Base-by-base conservation (phyloP, 1,140 invertebrate species). In the Saxidomus purpurata region DNA sequence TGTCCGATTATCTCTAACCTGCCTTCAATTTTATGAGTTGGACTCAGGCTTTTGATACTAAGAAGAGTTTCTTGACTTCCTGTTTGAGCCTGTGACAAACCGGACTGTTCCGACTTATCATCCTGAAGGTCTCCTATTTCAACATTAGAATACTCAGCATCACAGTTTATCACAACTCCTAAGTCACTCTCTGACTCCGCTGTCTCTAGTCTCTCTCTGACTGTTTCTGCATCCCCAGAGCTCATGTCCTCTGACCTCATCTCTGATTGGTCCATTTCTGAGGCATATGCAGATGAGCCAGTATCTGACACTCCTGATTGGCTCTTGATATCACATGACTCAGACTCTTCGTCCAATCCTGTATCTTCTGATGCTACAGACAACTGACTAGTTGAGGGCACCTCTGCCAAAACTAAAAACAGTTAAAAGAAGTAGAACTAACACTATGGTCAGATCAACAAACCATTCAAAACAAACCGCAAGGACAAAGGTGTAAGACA, bases 121-220 rank as follows among this genome's bases (percentile, higher is more conserved):
- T 95, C 94, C 52, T 92, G 93, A 15, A 95, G 69, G 28, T 95
- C 94, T 13, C 94, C 95, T 55, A 95, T 95, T 63, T 95, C 94
- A 11, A 95, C 89, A 74, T 91, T 93, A 31, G 95, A 94, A 84
- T 95, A 95, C 31, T 93, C 90, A 8, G 90, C 91, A 40, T 94
- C 94, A 63, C 31, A 86, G 38, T 43, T 89, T 63, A 80, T 90
- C 86, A 69, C 38, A 52, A 77, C 47, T 31, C 38, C 80, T 11
- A 81, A 71, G n/a, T 84, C 55, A 28, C 36, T 28, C 8, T 82
- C 81, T 6, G 19, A 43, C 22, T 71, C 59, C 6, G 43, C 69
- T 6, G 59, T 55, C 19, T 84, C 85, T 28, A 40, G 34, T n/a
- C 25, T 82, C 28, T 81, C 80, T 15, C 67, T 36, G 22, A 71